Percentiles rank a stretch among this genome's conserved stretches.
These are phyloP conservation scores for Actias luna DNA, from an alignment of 2,888 invertebrate genomes.

Conservation along the genomic window DNA sequence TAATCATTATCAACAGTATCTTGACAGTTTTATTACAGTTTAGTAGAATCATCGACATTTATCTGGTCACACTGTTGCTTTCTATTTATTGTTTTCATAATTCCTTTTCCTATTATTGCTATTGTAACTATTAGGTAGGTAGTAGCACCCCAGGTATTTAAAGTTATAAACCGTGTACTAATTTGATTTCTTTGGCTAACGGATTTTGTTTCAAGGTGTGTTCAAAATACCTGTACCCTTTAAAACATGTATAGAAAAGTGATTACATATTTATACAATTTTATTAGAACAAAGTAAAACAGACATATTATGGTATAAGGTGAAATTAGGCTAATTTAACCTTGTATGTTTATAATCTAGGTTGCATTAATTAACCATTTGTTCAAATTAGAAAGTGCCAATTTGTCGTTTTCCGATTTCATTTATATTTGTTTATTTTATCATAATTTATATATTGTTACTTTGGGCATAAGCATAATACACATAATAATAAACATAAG, in stretches of 20 bases:
- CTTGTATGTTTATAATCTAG: conserved; percentile 39
- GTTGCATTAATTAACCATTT: conserved; percentile 28
- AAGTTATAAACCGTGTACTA: too few species aligned
- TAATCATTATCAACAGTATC: too few species aligned
- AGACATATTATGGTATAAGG: conserved; percentile 73
- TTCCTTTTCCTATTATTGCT: too few species aligned
- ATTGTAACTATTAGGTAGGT: too few species aligned
- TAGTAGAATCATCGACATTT: background rate
- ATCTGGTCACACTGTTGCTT: background rate
- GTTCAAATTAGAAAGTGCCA: conserved; percentile 49
- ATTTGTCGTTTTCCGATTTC: conserved; percentile 29
- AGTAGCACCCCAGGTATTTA: too few species aligned
- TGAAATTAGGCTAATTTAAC: conserved; percentile 63
- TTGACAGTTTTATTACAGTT: too few species aligned
- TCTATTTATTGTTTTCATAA: background rate
- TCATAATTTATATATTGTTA: background rate
- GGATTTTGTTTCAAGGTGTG: too few species aligned
- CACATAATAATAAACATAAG: too few species aligned
- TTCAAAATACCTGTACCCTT: background rate
- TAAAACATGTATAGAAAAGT: background rate
- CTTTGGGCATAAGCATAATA: background rate
- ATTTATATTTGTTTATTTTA: conserved; percentile 21
- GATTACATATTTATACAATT: background rate
- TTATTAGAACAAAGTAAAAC: conserved; percentile 8
- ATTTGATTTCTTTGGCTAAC: background rate